A percentile compares a stretch with the other conserved stretches of the same genome.
Conservation (phyloP, 1,140 invertebrate species). For the Cydia pomonella region DNA sequence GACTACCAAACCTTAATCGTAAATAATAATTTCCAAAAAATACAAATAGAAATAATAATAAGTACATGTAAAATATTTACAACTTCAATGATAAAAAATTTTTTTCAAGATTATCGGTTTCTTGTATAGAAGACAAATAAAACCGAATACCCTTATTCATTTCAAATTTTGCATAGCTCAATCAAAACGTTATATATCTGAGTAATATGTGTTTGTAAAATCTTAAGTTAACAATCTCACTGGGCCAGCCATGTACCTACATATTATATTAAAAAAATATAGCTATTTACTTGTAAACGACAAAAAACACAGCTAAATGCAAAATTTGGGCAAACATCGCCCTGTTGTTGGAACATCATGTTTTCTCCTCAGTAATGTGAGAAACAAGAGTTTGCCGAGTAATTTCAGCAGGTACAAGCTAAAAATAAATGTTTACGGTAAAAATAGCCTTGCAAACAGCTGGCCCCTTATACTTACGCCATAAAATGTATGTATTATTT, state of each 20-base stretch:
- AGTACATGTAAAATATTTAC: constrained; percentile 78
- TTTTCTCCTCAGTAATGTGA: constrained; percentile 32
- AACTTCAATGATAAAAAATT: constrained; percentile 62
- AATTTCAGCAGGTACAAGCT: constrained; percentile 25
- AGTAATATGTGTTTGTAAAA: constrained; percentile 28
- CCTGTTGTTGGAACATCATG: neutral
- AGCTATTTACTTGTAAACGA: neutral
- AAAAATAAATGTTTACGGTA: constrained; percentile 29
- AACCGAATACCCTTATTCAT: neutral
- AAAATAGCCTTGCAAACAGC: constrained; percentile 35
- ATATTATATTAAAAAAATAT: neutral
- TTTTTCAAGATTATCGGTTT: constrained; percentile 35
- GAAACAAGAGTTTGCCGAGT: constrained; percentile 37
- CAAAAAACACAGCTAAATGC: constrained; percentile 33
- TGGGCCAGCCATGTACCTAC: constrained; percentile 60
- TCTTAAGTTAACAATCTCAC: constrained; percentile 65
- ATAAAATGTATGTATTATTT: constrained; percentile 19
- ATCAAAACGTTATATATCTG: neutral
- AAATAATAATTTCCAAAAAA: constrained; percentile 60
- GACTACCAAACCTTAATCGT: constrained; percentile 70
- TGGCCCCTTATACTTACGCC: constrained; percentile 34
- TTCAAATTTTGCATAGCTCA: constrained; percentile 19
- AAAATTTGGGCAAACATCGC: constrained; percentile 1
- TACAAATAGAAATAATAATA: constrained; percentile 74
- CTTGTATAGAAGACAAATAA: constrained; percentile 31